These are phyloP conservation scores for Chiloscyllium punctatum DNA, from an alignment of 2,797 vertebrate species.

Conservation along the genomic window DNA sequence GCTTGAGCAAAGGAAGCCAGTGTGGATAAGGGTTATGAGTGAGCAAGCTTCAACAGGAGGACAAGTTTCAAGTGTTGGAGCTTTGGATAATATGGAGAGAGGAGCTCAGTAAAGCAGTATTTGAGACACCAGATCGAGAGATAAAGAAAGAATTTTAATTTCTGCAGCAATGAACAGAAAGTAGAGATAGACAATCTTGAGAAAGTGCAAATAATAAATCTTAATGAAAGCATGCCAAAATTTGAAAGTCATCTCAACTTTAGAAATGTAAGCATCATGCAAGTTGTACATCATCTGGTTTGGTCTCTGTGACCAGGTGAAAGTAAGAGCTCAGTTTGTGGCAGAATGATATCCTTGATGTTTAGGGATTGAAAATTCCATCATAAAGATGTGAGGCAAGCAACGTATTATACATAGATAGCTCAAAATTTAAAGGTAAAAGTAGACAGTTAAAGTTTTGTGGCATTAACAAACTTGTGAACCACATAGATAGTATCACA, in stretches of 20 bases:
- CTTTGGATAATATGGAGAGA: background rate
- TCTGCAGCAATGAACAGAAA: background rate
- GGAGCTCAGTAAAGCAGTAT: background rate
- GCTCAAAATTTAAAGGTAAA: background rate
- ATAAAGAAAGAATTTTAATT: background rate
- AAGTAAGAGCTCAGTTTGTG: background rate
- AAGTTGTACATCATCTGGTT: background rate
- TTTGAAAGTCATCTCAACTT: background rate
- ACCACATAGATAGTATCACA: background rate
- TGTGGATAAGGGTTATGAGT: background rate
- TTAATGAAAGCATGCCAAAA: background rate
- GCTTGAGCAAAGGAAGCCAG: background rate
- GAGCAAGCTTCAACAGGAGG: background rate
- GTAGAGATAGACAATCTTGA: background rate
- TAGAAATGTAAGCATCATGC: background rate
- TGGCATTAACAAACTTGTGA: background rate
- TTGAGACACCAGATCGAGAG: background rate
- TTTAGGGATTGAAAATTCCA: background rate
- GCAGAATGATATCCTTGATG: background rate
- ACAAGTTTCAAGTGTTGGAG: background rate
- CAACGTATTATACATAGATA: background rate
- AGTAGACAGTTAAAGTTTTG: background rate
- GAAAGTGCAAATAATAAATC: background rate
- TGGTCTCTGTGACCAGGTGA: background rate
- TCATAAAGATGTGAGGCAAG: background rate